Evolutionary conservation across 2,888 invertebrate genomes (phyloP).

Genomic region (Amitus sp.): DNA sequence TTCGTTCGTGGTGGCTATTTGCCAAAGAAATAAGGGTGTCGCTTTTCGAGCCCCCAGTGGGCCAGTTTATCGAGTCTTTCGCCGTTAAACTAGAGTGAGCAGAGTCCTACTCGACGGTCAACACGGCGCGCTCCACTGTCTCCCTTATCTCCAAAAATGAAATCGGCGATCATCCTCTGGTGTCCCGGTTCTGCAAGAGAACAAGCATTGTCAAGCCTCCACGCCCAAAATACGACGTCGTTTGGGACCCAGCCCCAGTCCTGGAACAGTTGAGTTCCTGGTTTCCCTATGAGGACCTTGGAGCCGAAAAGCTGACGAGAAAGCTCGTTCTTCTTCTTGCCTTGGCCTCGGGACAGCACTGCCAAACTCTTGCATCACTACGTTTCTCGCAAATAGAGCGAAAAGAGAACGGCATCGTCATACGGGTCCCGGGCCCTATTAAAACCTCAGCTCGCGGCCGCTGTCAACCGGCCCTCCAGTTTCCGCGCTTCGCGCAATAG

Average conservation of each 20-base stretch:
- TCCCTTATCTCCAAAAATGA: neutral
- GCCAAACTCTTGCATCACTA: too few species aligned
- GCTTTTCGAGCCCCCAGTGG: neutral
- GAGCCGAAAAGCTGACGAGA: neutral
- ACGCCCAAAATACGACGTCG: neutral
- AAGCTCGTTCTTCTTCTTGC: constrained; percentile 21
- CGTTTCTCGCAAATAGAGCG: too few species aligned
- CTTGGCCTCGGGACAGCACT: constrained; percentile 29
- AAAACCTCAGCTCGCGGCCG: constrained; percentile 3
- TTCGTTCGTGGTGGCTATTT: constrained; percentile 24
- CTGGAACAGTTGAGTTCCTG: neutral
- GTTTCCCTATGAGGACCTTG: neutral
- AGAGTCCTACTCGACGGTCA: too few species aligned
- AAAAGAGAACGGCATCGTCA: too few species aligned
- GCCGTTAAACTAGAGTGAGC: neutral
- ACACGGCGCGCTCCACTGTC: too few species aligned
- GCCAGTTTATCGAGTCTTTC: constrained; percentile 12
- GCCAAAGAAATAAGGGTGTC: neutral
- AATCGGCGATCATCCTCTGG: too few species aligned
- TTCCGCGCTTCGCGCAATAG: constrained; percentile 11
- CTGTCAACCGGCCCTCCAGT: constrained; percentile 8
- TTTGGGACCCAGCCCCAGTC: neutral
- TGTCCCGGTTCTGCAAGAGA: constrained; percentile 9
- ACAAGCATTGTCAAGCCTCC: constrained; percentile 29
- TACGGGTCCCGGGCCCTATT: neutral